A percentile compares a stretch with the other conserved stretches of the same genome.
Conservation (phyloP, 1,140 invertebrate species). For the Drosophila nigrodunni region DNA sequence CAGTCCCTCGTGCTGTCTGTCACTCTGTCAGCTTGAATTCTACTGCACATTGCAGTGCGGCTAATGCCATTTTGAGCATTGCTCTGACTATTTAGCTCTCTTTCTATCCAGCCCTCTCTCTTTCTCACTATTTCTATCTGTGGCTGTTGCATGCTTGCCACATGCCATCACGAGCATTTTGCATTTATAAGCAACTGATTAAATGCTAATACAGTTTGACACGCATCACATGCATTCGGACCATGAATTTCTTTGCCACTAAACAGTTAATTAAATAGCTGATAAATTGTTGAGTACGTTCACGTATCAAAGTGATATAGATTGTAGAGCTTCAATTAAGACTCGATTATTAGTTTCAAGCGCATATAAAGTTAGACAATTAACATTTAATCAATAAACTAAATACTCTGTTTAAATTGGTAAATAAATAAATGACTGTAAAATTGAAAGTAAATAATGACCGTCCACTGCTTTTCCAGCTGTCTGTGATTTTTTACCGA, state of each 20-base stretch:
- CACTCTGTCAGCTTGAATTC: constrained; percentile 15
- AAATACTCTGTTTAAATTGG: too few relatives aligned
- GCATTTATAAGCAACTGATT: constrained; percentile 12
- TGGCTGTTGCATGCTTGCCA: constrained; percentile 15
- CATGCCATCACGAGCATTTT: constrained; percentile 8
- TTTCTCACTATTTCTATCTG: not conserved
- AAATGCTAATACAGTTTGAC: constrained; percentile 3
- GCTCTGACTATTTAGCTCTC: too few relatives aligned
- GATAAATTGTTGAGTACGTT: too few relatives aligned
- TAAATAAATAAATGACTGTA: too few relatives aligned
- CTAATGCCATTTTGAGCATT: constrained; percentile 20
- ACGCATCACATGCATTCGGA: not conserved
- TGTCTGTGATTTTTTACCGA: too few relatives aligned
- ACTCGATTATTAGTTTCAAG: too few relatives aligned
- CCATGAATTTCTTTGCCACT: not conserved
- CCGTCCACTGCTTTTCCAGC: too few relatives aligned
- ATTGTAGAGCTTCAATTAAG: not conserved
- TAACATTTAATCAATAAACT: too few relatives aligned
- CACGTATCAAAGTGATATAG: too few relatives aligned
- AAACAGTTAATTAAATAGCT: not conserved
- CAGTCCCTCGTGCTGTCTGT: constrained; percentile 14
- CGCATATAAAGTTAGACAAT: too few relatives aligned
- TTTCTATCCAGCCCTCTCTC: too few relatives aligned
- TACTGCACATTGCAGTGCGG: constrained; percentile 5
- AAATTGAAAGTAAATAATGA: too few relatives aligned